Percentiles rank a stretch among this genome's conserved stretches.
These are phyloP conservation scores for Drosophila obscura DNA, from an alignment of 1,140 invertebrate species.

Conservation along the genomic window DNA sequence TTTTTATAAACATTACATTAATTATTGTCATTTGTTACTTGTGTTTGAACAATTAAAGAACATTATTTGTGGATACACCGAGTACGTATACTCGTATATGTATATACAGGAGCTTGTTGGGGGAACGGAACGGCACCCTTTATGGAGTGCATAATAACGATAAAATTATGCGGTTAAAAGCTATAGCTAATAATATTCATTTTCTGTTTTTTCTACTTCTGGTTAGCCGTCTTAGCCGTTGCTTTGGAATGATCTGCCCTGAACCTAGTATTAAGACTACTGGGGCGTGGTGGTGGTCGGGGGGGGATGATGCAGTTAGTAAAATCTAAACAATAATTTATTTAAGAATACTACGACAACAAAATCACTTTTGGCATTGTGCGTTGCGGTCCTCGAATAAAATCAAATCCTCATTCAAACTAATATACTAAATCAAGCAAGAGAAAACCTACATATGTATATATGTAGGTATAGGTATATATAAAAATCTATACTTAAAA, in stretches of 20 bases:
- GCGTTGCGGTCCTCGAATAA: slow-evolving; percentile 60
- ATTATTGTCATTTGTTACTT: slow-evolving; percentile 77
- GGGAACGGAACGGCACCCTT: slow-evolving; percentile 23
- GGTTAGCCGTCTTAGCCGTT: slow-evolving; percentile 30
- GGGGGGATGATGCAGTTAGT: slow-evolving; percentile 7
- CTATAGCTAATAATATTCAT: slow-evolving; percentile 28
- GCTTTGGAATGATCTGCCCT: slow-evolving; percentile 57
- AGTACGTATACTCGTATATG: slow-evolving; percentile 32
- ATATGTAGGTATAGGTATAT: not conserved
- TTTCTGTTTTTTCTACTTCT: slow-evolving; percentile 19
- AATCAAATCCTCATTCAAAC: slow-evolving; percentile 23
- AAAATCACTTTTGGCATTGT: slow-evolving; percentile 78
- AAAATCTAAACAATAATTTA: slow-evolving; percentile 62
- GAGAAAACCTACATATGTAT: slow-evolving; percentile 11
- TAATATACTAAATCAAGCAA: slow-evolving; percentile 5
- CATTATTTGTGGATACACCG: slow-evolving; percentile 36
- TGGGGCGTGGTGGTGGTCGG: too few relatives aligned
- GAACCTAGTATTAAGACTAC: slow-evolving; percentile 16
- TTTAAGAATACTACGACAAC: slow-evolving; percentile 65
- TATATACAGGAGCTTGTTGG: slow-evolving; percentile 23
- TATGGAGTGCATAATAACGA: slow-evolving; percentile 36
- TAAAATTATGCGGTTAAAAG: slow-evolving; percentile 35
- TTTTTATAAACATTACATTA: slow-evolving; percentile 69
- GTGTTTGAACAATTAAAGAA: slow-evolving; percentile 62
- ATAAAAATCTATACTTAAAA: slow-evolving; percentile 30